Conservation (phyloP, 2,113 vertebrate species). For the Steatornis caripensis region DNA sequence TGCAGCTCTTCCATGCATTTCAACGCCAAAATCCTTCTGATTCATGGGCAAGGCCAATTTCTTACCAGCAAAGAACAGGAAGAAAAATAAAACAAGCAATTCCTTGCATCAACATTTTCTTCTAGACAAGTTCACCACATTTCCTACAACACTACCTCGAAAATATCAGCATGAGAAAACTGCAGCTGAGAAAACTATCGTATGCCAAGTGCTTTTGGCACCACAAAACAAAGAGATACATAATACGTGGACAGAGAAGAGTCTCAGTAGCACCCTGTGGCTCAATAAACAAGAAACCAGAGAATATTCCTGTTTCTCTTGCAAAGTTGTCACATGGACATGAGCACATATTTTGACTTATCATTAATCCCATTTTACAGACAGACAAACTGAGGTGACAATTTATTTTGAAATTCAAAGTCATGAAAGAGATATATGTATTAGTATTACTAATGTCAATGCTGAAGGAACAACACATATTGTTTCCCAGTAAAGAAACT, state of each 20-base stretch:
- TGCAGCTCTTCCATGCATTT: constrained; percentile 45
- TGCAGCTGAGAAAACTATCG: neutral
- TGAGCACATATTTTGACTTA: neutral
- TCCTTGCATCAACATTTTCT: neutral
- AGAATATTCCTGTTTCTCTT: neutral
- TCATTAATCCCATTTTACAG: neutral
- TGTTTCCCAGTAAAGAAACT: neutral
- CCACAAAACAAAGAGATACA: neutral
- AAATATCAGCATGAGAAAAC: neutral
- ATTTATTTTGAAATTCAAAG: neutral
- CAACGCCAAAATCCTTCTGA: constrained; percentile 25
- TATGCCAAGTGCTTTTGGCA: neutral
- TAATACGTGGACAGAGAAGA: neutral
- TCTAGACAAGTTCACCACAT: neutral
- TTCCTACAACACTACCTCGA: neutral
- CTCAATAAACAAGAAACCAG: neutral
- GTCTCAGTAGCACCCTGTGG: neutral
- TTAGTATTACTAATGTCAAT: neutral
- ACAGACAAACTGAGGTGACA: neutral
- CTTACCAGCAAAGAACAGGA: neutral
- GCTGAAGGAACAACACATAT: neutral
- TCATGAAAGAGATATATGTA: neutral
- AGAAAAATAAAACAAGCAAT: neutral
- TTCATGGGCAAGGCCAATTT: neutral
- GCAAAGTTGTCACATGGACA: neutral